Evolutionary conservation across 2,888 invertebrate species (phyloP).

Genomic region (Rhabditoides inermis): DNA sequence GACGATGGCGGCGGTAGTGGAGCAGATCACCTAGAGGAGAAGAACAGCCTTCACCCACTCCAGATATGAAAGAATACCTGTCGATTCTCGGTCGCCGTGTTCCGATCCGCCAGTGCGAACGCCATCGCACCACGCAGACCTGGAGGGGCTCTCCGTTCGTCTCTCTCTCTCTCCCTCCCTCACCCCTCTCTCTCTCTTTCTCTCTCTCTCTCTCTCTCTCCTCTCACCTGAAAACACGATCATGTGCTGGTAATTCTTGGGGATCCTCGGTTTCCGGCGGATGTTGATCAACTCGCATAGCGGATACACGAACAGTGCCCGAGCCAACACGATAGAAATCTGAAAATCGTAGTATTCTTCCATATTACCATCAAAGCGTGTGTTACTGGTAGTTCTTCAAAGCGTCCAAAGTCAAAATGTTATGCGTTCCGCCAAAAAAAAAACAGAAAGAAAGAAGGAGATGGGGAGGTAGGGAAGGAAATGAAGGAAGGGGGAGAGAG

Average conservation of each 20-base stretch:
- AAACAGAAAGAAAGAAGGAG: neutral
- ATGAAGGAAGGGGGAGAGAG: neutral
- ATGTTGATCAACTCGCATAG: conserved; percentile 83
- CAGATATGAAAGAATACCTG: conserved; percentile 88
- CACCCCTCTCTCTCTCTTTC: no score
- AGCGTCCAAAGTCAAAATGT: no score
- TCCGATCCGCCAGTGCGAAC: conserved; percentile 89
- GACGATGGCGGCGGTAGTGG: conserved; percentile 88
- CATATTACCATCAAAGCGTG: no score
- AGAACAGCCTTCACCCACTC: no score
- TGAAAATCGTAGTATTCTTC: no score
- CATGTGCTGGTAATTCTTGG: conserved; percentile 90
- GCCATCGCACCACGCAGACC: conserved; percentile 95
- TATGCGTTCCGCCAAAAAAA: no score
- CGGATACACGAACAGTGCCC: conserved; percentile 84
- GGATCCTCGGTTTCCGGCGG: conserved; percentile 81
- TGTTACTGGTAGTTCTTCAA: no score
- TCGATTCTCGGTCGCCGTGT: conserved; percentile 81
- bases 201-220: no score
- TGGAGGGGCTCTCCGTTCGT: no score
- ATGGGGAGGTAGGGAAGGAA: neutral
- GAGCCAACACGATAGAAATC: conserved; percentile 80
- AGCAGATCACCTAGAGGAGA: conserved; percentile 70
- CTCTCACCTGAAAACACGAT: conserved; percentile 87
- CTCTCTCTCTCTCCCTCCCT: no score